Conservation (phyloP, 2,797 vertebrate genomes). For the Gila robusta region DNA sequence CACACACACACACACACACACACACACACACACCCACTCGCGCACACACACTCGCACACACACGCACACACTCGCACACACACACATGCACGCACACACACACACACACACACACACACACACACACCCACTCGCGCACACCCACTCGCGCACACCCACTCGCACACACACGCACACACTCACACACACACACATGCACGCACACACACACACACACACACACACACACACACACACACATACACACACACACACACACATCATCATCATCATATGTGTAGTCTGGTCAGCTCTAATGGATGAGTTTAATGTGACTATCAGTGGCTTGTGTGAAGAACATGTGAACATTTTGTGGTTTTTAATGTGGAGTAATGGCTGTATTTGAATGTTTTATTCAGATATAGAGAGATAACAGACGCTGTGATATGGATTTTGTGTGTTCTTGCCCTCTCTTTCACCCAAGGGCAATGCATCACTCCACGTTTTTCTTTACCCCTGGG, state of each 20-base stretch:
- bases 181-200: not conserved
- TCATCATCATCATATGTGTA: conserved; percentile 64
- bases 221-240: not conserved
- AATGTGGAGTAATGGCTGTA: conserved; percentile 87
- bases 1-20: not conserved
- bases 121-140: too few relatives aligned
- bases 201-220: conserved; percentile 7
- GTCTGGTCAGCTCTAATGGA: conserved; percentile 80
- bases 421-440: conserved; percentile 84
- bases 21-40: not conserved
- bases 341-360: conserved; percentile 87
- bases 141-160: too few relatives aligned
- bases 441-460: conserved; percentile 75
- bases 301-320: conserved; percentile 85
- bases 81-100: too few relatives aligned
- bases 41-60: too few relatives aligned
- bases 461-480: conserved; percentile 81
- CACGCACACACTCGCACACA: too few relatives aligned
- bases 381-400: conserved; percentile 90
- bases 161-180: not conserved
- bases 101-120: too few relatives aligned
- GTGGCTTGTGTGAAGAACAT: conserved; percentile 77
- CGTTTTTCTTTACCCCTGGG: conserved; percentile 64
- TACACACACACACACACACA: not conserved
- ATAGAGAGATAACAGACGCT: conserved; percentile 82